Conservation (phyloP, 2,113 vertebrate genomes). For the Hydrochoerus hydrochaeris region DNA sequence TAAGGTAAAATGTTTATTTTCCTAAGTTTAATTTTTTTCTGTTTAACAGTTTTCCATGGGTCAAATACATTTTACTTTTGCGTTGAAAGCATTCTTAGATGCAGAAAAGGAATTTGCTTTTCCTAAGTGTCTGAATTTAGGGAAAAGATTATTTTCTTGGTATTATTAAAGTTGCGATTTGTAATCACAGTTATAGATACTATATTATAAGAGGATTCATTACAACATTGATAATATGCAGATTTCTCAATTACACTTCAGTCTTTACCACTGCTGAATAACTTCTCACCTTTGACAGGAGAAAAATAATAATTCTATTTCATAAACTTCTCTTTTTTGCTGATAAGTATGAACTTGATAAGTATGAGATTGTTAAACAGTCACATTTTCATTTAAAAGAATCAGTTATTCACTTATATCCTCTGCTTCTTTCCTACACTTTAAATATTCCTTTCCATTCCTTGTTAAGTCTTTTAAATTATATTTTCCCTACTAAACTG, state of each 20-base stretch:
- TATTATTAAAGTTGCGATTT: background rate
- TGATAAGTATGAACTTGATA: background rate
- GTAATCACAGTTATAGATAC: background rate
- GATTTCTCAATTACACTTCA: background rate
- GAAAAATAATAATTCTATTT: background rate
- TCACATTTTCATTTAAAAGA: background rate
- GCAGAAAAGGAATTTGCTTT: background rate
- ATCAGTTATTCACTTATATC: background rate
- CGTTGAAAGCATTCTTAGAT: background rate
- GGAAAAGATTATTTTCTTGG: background rate
- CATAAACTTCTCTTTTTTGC: background rate
- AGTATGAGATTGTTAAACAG: background rate
- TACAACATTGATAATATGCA: background rate
- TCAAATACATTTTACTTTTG: background rate
- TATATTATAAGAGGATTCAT: background rate
- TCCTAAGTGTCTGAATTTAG: background rate
- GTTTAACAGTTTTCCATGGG: background rate
- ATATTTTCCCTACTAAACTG: background rate
- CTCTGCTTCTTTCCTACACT: background rate
- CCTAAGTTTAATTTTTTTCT: slow-evolving; percentile 28
- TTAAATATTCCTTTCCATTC: background rate
- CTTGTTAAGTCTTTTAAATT: background rate
- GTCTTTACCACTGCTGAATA: background rate
- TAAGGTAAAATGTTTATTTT: background rate
- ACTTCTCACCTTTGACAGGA: background rate